Base-by-base conservation (phyloP, 2,888 invertebrate species). In the Caenorhabditis zanzibari region DNA sequence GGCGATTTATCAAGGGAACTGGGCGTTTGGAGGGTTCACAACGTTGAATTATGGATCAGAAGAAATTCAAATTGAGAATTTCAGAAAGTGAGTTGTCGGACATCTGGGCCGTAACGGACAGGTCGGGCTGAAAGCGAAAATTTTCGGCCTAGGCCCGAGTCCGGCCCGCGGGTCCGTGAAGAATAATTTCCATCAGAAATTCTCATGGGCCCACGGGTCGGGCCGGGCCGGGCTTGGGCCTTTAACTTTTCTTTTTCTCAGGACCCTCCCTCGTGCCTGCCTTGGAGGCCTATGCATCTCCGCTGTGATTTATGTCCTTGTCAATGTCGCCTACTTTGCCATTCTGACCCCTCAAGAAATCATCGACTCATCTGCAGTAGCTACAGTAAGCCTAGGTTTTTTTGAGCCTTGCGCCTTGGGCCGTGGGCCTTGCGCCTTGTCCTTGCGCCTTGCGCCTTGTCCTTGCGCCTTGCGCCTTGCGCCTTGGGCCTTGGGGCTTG, bases 31-130 rank as follows among this genome's bases (percentile, higher is more conserved):
- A 28, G 88, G 88, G 12, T 88, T 85, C 28, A 83, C 85, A 0
- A 88, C 88, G n/a, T 69, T 88, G 26, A 88, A 88, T 72, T 88
- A 83, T 58, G 88, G 88, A 3, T 82, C 88, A 0, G 88, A 88
- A 56, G 88, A 88, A 41, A 84, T 88, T 24, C 74, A 88, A 26
- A 80, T 85, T 26, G 75, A 82, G 47, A 81, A 88, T 52, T 86
- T 88, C 16, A 61, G 59, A 52, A 84, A 81, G 88, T 87, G 38
- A 44, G 81, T 54, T 6, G 38, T 10, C 7, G 38, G 10, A 75
- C 24, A 64, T 64, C 12, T 35, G 14, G 44, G 16, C 44, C 1
- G 7, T 32, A 32, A n/a, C n/a, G n/a, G n/a, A n/a, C n/a, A n/a
- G n/a, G n/a, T n/a, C n/a, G n/a, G n/a, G n/a, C n/a, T n/a, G n/a